phyloP scores from a whole-genome alignment of 2,113 vertebrate genomes.

The Nerophis lumbriciformis region DNA sequence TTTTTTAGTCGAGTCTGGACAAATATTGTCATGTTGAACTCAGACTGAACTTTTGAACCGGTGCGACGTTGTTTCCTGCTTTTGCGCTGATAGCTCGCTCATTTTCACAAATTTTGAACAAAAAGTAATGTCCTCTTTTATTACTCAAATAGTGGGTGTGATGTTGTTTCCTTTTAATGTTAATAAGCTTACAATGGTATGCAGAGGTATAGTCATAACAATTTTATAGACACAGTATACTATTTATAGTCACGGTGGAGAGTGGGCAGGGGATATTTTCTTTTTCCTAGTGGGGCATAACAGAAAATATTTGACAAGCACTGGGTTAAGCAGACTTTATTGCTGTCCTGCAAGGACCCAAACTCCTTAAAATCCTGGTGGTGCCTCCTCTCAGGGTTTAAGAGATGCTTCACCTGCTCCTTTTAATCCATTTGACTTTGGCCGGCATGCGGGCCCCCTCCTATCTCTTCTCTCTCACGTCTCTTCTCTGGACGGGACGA shows the following conservation, averaged over 20 bases:
- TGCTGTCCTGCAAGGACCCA: constrained; percentile 28
- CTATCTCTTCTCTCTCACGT: constrained; percentile 1
- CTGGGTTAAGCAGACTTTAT: constrained; percentile 43
- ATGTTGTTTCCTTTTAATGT: too few relatives aligned
- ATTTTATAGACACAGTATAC: too few relatives aligned
- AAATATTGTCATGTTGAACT: constrained; percentile 46
- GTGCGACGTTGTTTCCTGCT: background rate
- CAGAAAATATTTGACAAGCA: too few relatives aligned
- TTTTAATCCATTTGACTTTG: constrained; percentile 76
- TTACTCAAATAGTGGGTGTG: too few relatives aligned
- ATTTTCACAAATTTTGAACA: too few relatives aligned
- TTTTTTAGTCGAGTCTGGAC: constrained; percentile 41
- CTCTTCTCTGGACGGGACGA: constrained; percentile 32
- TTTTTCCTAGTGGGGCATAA: too few relatives aligned
- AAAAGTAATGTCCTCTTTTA: too few relatives aligned
- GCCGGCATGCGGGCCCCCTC: constrained; percentile 2
- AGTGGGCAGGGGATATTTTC: too few relatives aligned
- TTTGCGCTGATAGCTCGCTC: background rate
- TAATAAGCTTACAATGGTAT: too few relatives aligned
- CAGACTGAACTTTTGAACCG: constrained; percentile 57
- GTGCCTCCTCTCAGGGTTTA: constrained; percentile 18
- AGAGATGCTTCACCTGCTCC: constrained; percentile 38
- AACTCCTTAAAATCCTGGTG: constrained; percentile 26
- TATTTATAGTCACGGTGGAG: too few relatives aligned
- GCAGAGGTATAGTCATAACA: too few relatives aligned